These are phyloP conservation scores for Tokudaia muenninki DNA, from an alignment of 2,797 vertebrate species.

Conservation along the genomic window DNA sequence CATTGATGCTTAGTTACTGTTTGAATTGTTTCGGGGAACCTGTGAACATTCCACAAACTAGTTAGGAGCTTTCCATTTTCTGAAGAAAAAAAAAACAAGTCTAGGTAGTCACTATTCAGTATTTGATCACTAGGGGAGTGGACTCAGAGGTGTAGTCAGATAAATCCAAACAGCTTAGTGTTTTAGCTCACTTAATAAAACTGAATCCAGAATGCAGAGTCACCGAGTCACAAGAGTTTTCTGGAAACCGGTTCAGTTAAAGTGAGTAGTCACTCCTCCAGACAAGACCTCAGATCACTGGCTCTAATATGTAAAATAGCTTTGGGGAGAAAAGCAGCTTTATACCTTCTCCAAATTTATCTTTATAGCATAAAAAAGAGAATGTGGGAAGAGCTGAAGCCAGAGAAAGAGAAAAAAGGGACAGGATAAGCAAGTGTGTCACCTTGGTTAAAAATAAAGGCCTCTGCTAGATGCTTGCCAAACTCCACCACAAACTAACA, in stretches of 20 bases:
- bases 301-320: neutral
- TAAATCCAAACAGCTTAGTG: constrained; percentile 45
- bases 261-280: constrained; percentile 28
- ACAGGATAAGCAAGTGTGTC: constrained; percentile 39
- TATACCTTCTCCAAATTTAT: constrained; percentile 48
- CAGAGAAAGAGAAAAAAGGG: constrained; percentile 1
- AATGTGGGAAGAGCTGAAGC: neutral
- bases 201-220: constrained; percentile 51
- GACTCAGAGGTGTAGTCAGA: constrained; percentile 11
- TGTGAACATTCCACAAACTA: constrained; percentile 44
- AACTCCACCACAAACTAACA: constrained; percentile 70
- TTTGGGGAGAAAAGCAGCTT: constrained; percentile 55
- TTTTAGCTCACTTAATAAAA: constrained; percentile 59
- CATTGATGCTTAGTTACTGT: neutral
- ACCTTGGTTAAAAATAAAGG: constrained; percentile 9
- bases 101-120: neutral
- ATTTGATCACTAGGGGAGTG: neutral
- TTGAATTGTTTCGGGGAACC: constrained; percentile 29
- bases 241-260: constrained; percentile 25
- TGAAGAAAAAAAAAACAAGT: neutral
- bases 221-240: constrained; percentile 1
- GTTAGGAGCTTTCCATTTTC: constrained; percentile 30
- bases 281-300: constrained; percentile 25
- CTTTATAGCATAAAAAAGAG: constrained; percentile 54
- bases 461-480: constrained; percentile 64